phyloP scores from a whole-genome alignment of 2,113 vertebrate species.

The Neofelis nebulosa region DNA sequence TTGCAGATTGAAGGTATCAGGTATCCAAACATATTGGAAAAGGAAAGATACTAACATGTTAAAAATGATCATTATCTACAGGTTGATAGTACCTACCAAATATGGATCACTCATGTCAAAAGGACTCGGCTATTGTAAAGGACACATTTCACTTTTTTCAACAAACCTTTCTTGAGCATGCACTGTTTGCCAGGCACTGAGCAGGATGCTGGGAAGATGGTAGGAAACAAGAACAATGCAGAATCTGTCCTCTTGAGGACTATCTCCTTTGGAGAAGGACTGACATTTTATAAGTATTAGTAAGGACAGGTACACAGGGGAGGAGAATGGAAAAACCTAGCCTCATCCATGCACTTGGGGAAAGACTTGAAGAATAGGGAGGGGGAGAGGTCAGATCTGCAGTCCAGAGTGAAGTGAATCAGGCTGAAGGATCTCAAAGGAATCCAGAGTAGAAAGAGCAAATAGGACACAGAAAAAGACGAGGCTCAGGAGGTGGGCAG shows the following conservation, averaged over 20 bases:
- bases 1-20: background rate
- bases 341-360: background rate
- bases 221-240: background rate
- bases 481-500: background rate
- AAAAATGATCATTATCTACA: background rate
- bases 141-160: background rate
- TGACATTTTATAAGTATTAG: background rate
- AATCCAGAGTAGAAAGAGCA: background rate
- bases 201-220: fast-evolving
- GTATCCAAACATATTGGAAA: background rate
- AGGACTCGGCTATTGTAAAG: background rate
- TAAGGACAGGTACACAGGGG: background rate
- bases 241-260: background rate
- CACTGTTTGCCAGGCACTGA: background rate
- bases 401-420: background rate
- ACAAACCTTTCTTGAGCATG: background rate
- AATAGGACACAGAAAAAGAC: background rate
- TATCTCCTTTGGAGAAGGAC: background rate
- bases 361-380: background rate
- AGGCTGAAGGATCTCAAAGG: background rate
- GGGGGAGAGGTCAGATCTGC: background rate
- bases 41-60: background rate
- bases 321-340: background rate
- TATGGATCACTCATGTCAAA: background rate
- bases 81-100: background rate